phyloP scores from a whole-genome alignment of 1,140 invertebrate genomes.

The Dinothrombium tinctorium region DNA sequence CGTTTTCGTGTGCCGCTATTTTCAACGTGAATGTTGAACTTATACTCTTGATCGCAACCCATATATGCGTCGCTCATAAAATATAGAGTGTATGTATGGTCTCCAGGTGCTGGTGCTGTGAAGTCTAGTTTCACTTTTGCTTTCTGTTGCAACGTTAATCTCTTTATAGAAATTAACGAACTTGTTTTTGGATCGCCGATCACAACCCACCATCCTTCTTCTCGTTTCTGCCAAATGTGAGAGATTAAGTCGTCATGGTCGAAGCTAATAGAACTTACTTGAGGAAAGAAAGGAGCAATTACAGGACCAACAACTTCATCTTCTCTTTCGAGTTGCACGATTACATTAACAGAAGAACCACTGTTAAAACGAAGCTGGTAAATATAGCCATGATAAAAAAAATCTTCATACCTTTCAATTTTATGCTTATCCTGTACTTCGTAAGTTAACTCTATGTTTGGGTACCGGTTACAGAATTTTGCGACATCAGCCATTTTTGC shows the following conservation, averaged over 20 bases:
- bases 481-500: slow-evolving; percentile 88
- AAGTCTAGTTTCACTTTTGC: slow-evolving; percentile 60
- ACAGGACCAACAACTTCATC: slow-evolving; percentile 90
- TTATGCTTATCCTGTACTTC: slow-evolving; percentile 61
- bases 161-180: slow-evolving; percentile 83
- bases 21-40: slow-evolving; percentile 50
- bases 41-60: slow-evolving; percentile 92
- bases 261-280: slow-evolving; percentile 28
- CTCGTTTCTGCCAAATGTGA: slow-evolving; percentile 46
- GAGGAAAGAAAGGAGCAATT: slow-evolving; percentile 90
- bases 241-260: neutral
- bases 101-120: slow-evolving; percentile 51
- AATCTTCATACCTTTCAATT: slow-evolving; percentile 28
- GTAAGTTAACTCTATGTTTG: slow-evolving; percentile 89
- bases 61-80: slow-evolving; percentile 98
- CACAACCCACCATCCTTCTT: slow-evolving; percentile 99
- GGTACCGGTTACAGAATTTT: slow-evolving; percentile 92
- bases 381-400: slow-evolving; percentile 1
- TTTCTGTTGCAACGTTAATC: slow-evolving; percentile 40
- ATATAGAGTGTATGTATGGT: slow-evolving; percentile 78
- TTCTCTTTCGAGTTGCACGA: slow-evolving; percentile 81
- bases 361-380: slow-evolving; percentile 17
- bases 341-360: slow-evolving; percentile 56
- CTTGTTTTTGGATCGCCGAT: slow-evolving; percentile 88
- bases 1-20: neutral